These are phyloP conservation scores for Branchipolynoe longqiensis DNA, from an alignment of 2,888 invertebrate genomes.

Conservation along the genomic window DNA sequence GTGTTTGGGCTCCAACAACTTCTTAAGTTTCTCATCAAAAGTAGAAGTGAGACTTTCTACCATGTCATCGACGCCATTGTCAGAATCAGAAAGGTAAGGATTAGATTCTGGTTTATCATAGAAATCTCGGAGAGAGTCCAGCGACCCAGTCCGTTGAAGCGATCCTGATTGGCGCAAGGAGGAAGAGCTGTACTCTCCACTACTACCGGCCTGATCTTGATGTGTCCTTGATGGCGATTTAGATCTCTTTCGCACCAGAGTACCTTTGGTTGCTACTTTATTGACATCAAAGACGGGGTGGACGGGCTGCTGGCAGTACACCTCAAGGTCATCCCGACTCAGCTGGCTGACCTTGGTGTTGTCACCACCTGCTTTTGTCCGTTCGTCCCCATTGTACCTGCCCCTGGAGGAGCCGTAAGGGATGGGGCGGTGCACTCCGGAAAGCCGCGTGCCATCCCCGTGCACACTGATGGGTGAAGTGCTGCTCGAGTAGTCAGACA, in stretches of 20 bases:
- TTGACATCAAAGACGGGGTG: conserved; percentile 45
- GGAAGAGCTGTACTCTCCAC: not conserved
- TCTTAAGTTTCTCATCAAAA: conserved; percentile 78
- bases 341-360: not conserved
- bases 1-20: conserved; percentile 75
- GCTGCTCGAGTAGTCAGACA: conserved; percentile 62
- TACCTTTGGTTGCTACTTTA: conserved; percentile 49
- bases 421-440: conserved; percentile 4
- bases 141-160: conserved; percentile 81
- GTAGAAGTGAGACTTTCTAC: conserved; percentile 77
- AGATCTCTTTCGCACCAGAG: conserved; percentile 48
- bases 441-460: not conserved
- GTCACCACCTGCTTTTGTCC: not conserved
- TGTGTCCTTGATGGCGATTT: conserved; percentile 24
- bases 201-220: conserved; percentile 16
- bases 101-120: conserved; percentile 73
- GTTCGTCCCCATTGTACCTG: conserved; percentile 22
- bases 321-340: conserved; percentile 49
- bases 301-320: conserved; percentile 8
- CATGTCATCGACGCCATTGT: conserved; percentile 76
- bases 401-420: conserved; percentile 34
- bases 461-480: conserved; percentile 58
- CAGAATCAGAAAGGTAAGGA: conserved; percentile 6
- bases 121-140: conserved; percentile 84
- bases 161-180: conserved; percentile 47